A percentile compares a stretch with the other conserved stretches of the same genome.
These are phyloP conservation scores for Proteles cristata DNA, from an alignment of 2,113 vertebrate genomes.

Conservation along the genomic window DNA sequence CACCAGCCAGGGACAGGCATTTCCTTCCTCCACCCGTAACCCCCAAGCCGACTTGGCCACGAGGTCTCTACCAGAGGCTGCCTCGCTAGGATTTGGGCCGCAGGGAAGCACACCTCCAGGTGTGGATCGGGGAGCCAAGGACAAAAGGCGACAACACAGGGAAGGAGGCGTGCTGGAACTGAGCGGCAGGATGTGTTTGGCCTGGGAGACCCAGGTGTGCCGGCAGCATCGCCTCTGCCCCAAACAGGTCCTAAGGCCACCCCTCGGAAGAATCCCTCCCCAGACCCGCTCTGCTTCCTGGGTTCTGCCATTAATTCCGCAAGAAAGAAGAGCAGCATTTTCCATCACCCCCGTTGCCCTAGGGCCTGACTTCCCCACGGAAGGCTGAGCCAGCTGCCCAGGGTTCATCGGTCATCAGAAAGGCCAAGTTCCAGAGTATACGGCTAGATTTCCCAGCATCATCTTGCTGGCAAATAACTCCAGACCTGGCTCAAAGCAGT, in stretches of 20 bases:
- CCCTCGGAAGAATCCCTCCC: neutral
- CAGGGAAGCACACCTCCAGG: neutral
- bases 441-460: neutral
- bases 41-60: neutral
- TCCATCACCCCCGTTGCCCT: rapidly evolving
- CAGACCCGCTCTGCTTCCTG: neutral
- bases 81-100: neutral
- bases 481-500: neutral
- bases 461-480: neutral
- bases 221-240: rapidly evolving
- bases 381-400: neutral
- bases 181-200: rapidly evolving
- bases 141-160: rapidly evolving
- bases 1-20: neutral
- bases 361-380: neutral
- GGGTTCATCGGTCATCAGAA: neutral
- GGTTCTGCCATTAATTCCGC: neutral
- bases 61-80: neutral
- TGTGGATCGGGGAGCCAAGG: neutral
- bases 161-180: rapidly evolving
- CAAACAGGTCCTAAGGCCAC: neutral
- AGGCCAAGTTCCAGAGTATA: neutral
- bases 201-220: neutral
- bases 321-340: neutral
- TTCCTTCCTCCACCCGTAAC: neutral